Evolutionary conservation across 2,797 vertebrate species (phyloP), one percentile per base, ranked within the genome.

Genomic region (Agapornis canus): DNA sequence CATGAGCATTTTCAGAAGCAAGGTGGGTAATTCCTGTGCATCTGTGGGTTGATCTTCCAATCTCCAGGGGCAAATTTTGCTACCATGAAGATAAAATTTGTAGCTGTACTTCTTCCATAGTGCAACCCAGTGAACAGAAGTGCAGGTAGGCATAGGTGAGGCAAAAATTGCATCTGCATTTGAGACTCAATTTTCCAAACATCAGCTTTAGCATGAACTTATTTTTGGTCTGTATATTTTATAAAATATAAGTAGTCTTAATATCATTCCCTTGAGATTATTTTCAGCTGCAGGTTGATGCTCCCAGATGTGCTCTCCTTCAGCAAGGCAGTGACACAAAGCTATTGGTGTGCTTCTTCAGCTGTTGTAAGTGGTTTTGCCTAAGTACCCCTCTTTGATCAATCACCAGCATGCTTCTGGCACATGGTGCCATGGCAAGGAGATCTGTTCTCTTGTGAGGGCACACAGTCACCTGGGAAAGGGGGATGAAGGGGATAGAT

Each of bases 361-460:
- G 31, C 27, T 51, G 82, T 40, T 45, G 18, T 21, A 52, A 8
- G 9, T n/a, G 40, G 15, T 20, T 85, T 15, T 70, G 25, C 32
- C 29, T 29, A 19, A 68, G 13, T 6, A 3, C 27, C 31, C 10
- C 9, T 2, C 16, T 13, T 6, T 79, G 42, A 32, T 49, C 54
- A 56, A 51, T 43, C 47, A 27, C 12, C 10, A 35, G 0, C 2
- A 31, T 31, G 39, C 21, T 90, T 20, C 45, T 12, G 73, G 48
- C 40, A n/a, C 0, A 1, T 22, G 6, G n/a, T 61, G 12, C 40
- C 51, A 13, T n/a, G 27, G 11, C 42, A 72, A 80, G 45, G 19
- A 82, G 11, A 78, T 7, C 29, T 69, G 19, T 18, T 63, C n/a
- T 7, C 16, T 65, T 37, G 49, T 0, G 0, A 29, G 22, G 27